phyloP scores from a whole-genome alignment of 2,888 invertebrate genomes.

The Phortica okadai region DNA sequence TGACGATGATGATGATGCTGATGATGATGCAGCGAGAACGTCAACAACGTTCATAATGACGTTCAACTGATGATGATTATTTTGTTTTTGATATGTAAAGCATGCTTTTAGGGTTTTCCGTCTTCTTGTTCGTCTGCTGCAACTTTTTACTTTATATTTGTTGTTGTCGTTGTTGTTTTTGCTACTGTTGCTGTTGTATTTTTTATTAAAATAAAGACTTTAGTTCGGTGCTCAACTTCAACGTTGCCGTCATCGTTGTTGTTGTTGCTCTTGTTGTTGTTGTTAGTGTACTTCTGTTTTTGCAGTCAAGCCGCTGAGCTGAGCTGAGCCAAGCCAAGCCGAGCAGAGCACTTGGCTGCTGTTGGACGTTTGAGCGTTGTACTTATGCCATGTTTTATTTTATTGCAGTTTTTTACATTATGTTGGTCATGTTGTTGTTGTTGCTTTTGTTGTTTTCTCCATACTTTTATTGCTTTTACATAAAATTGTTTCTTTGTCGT shows the following conservation, averaged over 20 bases:
- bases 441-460: background rate
- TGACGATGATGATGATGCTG: background rate
- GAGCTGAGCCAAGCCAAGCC: too few relatives aligned
- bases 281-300: background rate
- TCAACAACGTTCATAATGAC: too few relatives aligned
- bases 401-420: slow-evolving; percentile 1
- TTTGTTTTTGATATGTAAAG: too few relatives aligned
- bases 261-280: slow-evolving; percentile 4
- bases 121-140: too few relatives aligned
- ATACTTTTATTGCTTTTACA: background rate
- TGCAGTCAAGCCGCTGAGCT: background rate
- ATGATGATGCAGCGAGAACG: background rate
- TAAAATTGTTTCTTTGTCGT: background rate
- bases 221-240: too few relatives aligned
- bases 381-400: slow-evolving; percentile 17
- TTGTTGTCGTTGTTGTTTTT: too few relatives aligned
- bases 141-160: too few relatives aligned
- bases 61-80: too few relatives aligned
- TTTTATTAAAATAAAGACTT: too few relatives aligned
- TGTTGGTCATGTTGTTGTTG: slow-evolving; percentile 8
- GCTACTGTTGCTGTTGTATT: too few relatives aligned
- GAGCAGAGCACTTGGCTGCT: background rate
- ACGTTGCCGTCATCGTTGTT: background rate
- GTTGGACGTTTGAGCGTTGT: background rate
- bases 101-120: too few relatives aligned